These are phyloP conservation scores for Herminia tarsipennalis DNA, from an alignment of 2,888 invertebrate genomes.

Conservation along the genomic window DNA sequence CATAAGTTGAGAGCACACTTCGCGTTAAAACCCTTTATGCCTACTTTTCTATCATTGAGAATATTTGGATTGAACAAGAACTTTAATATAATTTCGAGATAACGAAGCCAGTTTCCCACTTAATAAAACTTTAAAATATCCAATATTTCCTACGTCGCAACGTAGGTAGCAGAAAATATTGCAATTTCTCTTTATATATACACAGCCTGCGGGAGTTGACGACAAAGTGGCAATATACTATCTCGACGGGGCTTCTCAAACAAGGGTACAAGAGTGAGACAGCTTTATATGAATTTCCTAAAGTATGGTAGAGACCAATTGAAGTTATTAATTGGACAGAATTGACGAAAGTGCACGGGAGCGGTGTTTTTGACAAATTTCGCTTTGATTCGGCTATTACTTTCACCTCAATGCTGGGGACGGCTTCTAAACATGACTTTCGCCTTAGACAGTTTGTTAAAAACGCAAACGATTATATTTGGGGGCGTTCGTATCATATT, in stretches of 20 bases:
- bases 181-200: conserved; percentile 75
- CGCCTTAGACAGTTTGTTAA: conserved; percentile 52
- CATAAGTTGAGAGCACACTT: no score
- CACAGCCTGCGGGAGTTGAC: conserved; percentile 78
- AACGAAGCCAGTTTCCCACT: conserved; percentile 31
- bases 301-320: conserved; percentile 52
- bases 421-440: conserved; percentile 59
- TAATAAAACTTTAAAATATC: conserved; percentile 64
- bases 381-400: conserved; percentile 84
- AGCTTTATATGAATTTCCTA: conserved; percentile 32
- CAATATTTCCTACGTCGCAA: conserved; percentile 61
- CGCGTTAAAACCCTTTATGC: no score
- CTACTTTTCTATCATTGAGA: no score
- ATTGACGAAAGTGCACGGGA: conserved; percentile 82
- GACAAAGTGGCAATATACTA: conserved; percentile 85
- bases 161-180: conserved; percentile 71
- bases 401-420: conserved; percentile 80
- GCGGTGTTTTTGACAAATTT: conserved; percentile 85
- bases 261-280: conserved; percentile 74
- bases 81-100: no score
- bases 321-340: conserved; percentile 83
- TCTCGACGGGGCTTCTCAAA: conserved; percentile 83
- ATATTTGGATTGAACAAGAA: no score
- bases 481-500: conserved; percentile 32
- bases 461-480: conserved; percentile 47